phyloP scores from a whole-genome alignment of 2,888 invertebrate genomes.

The Caenorhabditis wallacei region DNA sequence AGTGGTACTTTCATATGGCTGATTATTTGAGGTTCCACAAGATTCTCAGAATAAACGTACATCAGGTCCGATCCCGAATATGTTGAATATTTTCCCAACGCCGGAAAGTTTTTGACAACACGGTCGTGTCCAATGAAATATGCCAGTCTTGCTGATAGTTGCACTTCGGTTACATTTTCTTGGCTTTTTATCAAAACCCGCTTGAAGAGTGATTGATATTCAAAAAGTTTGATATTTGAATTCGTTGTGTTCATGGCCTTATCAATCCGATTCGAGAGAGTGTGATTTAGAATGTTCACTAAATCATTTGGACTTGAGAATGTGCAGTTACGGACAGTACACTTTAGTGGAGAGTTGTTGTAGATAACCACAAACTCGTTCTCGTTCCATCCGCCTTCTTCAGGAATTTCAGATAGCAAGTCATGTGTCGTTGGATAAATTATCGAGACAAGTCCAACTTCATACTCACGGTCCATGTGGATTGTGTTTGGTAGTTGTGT shows the following conservation, averaged over 20 bases:
- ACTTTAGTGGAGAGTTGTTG: no score
- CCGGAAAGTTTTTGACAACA: neutral
- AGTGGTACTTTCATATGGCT: no score
- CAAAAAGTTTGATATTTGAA: no score
- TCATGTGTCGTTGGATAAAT: constrained; percentile 36
- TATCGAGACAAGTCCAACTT: constrained; percentile 20
- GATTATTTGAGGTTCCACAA: constrained; percentile 34
- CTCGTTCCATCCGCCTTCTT: constrained; percentile 7
- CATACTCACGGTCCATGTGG: neutral
- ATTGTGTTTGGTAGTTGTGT: constrained; percentile 12
- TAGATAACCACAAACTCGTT: constrained; percentile 7
- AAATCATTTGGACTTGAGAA: no score
- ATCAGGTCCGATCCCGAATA: constrained; percentile 27
- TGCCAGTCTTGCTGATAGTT: neutral
- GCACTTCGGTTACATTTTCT: neutral
- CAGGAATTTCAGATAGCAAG: constrained; percentile 8
- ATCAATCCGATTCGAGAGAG: no score
- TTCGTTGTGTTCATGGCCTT: no score
- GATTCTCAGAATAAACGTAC: constrained; percentile 30
- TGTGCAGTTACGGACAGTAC: no score
- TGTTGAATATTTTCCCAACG: constrained; percentile 5
- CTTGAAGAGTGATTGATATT: no score
- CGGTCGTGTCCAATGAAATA: constrained; percentile 3
- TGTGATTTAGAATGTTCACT: no score
- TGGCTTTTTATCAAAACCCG: no score